Evolutionary conservation across 1,140 invertebrate species (phyloP), one percentile per base, ranked within the genome.

Genomic region (Drosophila ananassae): DNA sequence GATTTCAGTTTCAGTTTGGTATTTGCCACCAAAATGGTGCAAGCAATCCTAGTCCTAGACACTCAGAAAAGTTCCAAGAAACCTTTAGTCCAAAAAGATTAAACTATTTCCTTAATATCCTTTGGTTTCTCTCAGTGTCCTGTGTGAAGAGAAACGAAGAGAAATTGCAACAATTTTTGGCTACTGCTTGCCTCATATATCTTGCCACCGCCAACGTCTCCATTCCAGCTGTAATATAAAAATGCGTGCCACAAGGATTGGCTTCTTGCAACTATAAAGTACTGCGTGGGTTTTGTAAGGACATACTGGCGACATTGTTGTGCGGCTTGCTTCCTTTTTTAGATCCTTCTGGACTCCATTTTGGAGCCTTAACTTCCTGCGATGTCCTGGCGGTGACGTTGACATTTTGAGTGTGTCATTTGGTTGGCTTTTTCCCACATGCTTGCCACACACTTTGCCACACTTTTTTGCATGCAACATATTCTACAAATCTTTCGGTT

Each of bases 331-430:
- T 28, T 28, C 5, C 25, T 17, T 17, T 17, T 17, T 17, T 17
- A 17, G 17, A 17, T 17, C 17, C 17, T 4, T 28, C 25, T 28
- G 25, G 25, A 28, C 25, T 28, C 25, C 25, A 5, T 28, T 28
- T 28, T 28, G 25, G 25, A 28, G 25, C 25, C 25, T 28, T 28
- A 28, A 28, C 25, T 10, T n/a, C 34, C 34, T 12, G 34, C 34
- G 28, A 28, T 30, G 12, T 25, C 24, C 17, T 64, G 63, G 63
- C 66, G 71, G 73, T 73, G 80, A 73, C 77, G 80, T 77, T 84
- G 80, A 85, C 80, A 84, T 84, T 80, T 84, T 69, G 77, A 84
- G 80, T 85, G 73, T 80, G 25, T 28, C 76, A 79, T 79, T 83
- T 84, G 66, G 69, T 66, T 66, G 59, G 32, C 47, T 46, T 47